Percentiles rank a stretch among this genome's conserved stretches.
Conservation (phyloP, 2,797 vertebrate species). For the Buceros bicornis region DNA sequence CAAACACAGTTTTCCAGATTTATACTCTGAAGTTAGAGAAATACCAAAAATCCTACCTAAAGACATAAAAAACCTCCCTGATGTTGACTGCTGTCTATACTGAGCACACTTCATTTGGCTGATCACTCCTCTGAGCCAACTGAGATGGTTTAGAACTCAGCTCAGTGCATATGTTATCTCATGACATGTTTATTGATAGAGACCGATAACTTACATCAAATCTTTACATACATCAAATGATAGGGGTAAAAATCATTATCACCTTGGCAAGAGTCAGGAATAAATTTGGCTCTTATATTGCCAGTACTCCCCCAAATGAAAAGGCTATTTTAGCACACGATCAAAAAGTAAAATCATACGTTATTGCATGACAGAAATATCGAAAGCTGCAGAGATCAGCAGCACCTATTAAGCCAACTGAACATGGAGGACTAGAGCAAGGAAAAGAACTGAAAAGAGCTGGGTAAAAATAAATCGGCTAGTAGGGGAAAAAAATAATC, state of each 20-base stretch:
- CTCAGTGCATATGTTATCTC: not conserved
- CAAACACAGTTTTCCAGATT: not conserved
- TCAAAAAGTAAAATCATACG: not conserved
- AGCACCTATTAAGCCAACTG: not conserved
- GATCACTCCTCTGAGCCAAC: not conserved
- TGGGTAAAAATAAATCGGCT: not conserved
- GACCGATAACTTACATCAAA: not conserved
- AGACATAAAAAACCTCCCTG: not conserved
- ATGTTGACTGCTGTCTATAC: not conserved
- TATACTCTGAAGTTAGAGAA: not conserved
- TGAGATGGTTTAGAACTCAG: not conserved
- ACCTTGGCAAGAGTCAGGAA: not conserved
- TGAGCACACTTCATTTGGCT: not conserved
- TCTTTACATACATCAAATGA: not conserved
- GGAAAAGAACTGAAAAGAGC: not conserved
- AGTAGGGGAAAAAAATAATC: not conserved
- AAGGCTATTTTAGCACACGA: not conserved
- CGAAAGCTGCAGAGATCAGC: not conserved
- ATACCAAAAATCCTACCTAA: not conserved
- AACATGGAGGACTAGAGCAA: not conserved
- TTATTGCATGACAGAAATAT: not conserved
- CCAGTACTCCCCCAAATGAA: not conserved
- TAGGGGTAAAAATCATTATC: not conserved
- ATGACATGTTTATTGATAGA: not conserved
- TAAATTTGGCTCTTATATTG: not conserved